Evolutionary conservation across 2,797 vertebrate genomes (phyloP), one percentile per base, ranked within the genome.

Genomic region (Crax fasciolata): DNA sequence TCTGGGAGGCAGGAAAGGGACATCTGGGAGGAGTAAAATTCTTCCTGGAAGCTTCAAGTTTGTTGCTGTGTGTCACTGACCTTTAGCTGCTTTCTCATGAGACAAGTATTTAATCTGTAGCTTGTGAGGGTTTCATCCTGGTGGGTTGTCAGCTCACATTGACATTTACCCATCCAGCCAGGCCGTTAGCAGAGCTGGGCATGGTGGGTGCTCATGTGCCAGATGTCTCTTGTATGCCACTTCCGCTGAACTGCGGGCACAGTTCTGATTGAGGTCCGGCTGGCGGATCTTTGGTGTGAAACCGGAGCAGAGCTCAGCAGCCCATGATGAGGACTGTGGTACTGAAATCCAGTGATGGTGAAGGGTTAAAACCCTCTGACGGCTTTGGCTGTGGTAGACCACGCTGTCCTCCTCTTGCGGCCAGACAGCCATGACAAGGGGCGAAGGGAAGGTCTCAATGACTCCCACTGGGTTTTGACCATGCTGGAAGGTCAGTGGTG

Each of bases 51-150:
- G 41, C n/a, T 39, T 39, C 68, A 28, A n/a, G 38, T 12, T 35
- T 85, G 87, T 94, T 46, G 17, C 16, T 62, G 65, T 84, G 10
- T 28, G 6, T 75, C n/a, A 75, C 51, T 88, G 84, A 68, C 68
- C 49, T 85, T 92, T 68, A 85, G 49, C 44, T 95, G 38, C 57
- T 25, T 76, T 83, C 32, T 80, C 75, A 27, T 1, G 8, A 86
- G 87, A 28, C 30, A 48, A 84, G 25, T 86, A 63, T 46, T 89
- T 87, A 82, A 79, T 91, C 81, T 0, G 3, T 54, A 0, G 0
- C 71, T 71, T 12, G 38, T 39, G 30, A 71, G 63, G 18, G 68
- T 87, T 87, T 76, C 30, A 39, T 67, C 21, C 55, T 41, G 35
- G 9, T 46, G 48, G 9, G 19, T 28, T 94, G 59, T 80, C 51